Evolutionary conservation across 1,140 invertebrate genomes (phyloP), one percentile per base, ranked within the genome.

Genomic region (Scaptomyza pallida): DNA sequence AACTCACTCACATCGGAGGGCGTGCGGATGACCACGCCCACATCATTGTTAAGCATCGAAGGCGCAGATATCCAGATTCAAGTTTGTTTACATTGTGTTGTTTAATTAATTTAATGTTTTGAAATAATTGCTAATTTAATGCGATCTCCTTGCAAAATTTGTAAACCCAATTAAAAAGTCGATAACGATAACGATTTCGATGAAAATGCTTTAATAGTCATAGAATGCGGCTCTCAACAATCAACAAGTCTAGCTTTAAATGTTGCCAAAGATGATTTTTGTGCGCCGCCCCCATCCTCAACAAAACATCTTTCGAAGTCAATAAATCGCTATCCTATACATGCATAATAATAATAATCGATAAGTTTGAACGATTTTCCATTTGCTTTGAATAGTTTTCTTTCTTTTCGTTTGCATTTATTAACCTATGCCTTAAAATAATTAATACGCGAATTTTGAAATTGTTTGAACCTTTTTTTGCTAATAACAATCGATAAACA

Each of bases 341-440:
- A 43, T 21, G 55, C 19, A 44, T 43, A 5, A 15, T 47, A 56
- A 65, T 48, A 59, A 75, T 67, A 63, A 19, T 30, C 56, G 60
- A 67, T 52, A 52, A 44, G 62, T 57, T 43, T 55, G 23, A 37
- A 30, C 52, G 40, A 51, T 70, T 30, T 64, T 61, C 44, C 54
- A 68, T 52, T 60, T 50, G 81, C 81, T 76, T 86, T 47, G 63
- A n/a, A 68, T 45, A 17, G 52, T 68, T 82, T 37, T 48, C 26
- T 57, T 78, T 74, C 55, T 83, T 30, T 30, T 30, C 9, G 26
- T 0, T 30, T 83, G 80, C 80, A 83, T 76, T 83, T 83, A 81
- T 74, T 55, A 70, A 78, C 57, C 60, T 47, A 47, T 69, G 45
- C 67, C 62, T 76, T 56, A 61, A 50, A 45, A 81, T 9, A 50